These are phyloP conservation scores for Sebastes fasciatus DNA, from an alignment of 2,113 vertebrate species.

Conservation along the genomic window DNA sequence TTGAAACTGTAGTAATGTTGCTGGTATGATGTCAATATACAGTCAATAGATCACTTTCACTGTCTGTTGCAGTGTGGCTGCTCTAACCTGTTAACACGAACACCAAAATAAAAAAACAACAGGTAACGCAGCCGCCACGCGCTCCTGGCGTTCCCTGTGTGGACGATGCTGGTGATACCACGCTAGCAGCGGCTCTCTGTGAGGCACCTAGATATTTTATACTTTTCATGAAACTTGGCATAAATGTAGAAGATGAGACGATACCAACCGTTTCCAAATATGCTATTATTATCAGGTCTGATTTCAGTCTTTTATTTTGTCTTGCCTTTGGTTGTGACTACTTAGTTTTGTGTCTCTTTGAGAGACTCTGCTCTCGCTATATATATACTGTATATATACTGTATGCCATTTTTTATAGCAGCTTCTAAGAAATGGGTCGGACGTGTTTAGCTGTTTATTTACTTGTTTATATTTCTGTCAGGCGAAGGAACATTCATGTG, in stretches of 20 bases:
- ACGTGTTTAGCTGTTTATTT: conserved; percentile 47
- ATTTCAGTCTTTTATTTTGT: conserved; percentile 27
- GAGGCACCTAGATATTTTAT: conserved; percentile 1
- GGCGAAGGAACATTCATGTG: conserved; percentile 17
- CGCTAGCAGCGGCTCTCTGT: too few relatives aligned
- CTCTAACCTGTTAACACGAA: too few relatives aligned
- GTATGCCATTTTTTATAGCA: neutral
- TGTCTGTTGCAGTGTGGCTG: too few relatives aligned
- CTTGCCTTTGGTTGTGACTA: conserved; percentile 9
- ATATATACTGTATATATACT: too few relatives aligned
- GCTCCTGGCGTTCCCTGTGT: too few relatives aligned
- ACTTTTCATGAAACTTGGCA: conserved; percentile 15
- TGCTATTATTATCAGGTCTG: conserved; percentile 18
- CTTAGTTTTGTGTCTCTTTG: conserved; percentile 20
- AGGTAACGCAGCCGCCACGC: too few relatives aligned
- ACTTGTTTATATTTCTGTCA: conserved; percentile 47
- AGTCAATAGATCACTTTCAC: too few relatives aligned
- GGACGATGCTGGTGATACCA: too few relatives aligned
- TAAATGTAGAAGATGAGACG: neutral
- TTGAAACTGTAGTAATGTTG: too few relatives aligned
- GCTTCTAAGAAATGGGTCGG: conserved; percentile 32
- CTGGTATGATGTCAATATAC: too few relatives aligned
- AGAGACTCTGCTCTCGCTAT: conserved; percentile 4
- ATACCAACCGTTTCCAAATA: neutral
- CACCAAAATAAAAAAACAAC: too few relatives aligned